Base-by-base conservation (phyloP, 2,113 vertebrate genomes). In the Mus spicilegus region DNA sequence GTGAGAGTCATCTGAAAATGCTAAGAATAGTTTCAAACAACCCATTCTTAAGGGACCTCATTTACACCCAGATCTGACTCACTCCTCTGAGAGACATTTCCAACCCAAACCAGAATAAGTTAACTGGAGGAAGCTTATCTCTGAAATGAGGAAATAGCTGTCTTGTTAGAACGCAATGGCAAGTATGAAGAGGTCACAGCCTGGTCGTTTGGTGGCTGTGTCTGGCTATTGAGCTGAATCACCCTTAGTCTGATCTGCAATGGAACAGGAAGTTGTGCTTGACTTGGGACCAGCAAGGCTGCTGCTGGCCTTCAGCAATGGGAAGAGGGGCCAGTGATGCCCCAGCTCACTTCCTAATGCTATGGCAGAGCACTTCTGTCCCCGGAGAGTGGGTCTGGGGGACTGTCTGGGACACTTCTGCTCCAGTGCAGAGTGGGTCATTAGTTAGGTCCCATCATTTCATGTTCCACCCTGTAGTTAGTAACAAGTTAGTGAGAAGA, bases 381-480 rank as follows among this genome's bases (percentile, higher is more conserved):
- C 42, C 42, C 24, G 42, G 49, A 54, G 69, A 67, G 54, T 1
- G 36, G 46, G 17, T 10, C 5, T 6, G 5, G 49, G 61, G 58
- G 67, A 33, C 73, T 67, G 49, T 28, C 28, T 1, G 28, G 69
- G 82, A 39, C 20, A 70, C 51, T 49, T 13, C 26, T 0, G 5
- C 36, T 13, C 0, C 1, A 0, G 12, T 54, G 5, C 0, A 4
- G 17, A 42, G 7, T 16, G 4, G 17, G 26, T 56, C 54, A 20
- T 26, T 42, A 14, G 19, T 42, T 28, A 17, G 42, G 14, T 14
- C 30, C 36, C 0, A 0, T 6, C n/a, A 1, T 0, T 22, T 51
- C 67, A n/a, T 7, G 1, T 24, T 9, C 36, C 30, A 54, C 26
- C 22, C 10, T 22, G 16, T 5, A 6, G 26, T 17, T 17, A 36